Conservation (phyloP, 37 sponge, comb jelly and placozoan genomes). For the Aplysina aerophoba region DNA sequence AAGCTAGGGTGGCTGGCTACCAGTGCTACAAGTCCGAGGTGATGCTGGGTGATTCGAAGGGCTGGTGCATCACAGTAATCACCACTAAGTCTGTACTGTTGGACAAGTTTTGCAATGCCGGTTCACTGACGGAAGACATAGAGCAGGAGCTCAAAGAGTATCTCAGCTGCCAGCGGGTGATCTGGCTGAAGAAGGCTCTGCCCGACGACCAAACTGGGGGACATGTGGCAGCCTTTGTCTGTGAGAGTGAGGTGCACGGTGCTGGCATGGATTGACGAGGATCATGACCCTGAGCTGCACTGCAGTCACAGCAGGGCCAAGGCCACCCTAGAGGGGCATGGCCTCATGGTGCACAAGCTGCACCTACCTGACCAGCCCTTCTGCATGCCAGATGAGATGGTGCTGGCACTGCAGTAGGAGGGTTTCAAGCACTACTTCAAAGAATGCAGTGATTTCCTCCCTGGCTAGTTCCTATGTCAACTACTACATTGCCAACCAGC, state of each 20-base stretch:
- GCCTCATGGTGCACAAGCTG: neutral
- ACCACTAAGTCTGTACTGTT: constrained; percentile 29
- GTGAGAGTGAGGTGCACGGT: constrained; percentile 32
- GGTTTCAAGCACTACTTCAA: neutral
- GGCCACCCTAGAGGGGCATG: neutral
- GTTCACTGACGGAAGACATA: neutral
- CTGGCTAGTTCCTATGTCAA: constrained; percentile 39
- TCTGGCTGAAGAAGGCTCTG: constrained; percentile 29
- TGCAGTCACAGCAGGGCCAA: neutral
- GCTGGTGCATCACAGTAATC: neutral
- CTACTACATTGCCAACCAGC: constrained; percentile 30
- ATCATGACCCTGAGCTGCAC: constrained; percentile 11
- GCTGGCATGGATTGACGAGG: constrained; percentile 26
- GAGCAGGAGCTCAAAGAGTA: neutral
- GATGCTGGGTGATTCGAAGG: constrained; percentile 1
- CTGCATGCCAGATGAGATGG: neutral
- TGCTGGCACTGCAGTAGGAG: neutral
- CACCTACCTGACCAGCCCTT: neutral
- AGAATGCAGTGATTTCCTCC: neutral
- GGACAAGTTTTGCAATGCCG: constrained; percentile 9
- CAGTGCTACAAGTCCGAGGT: neutral
- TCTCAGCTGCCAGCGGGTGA: constrained; percentile 2
- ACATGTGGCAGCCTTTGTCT: constrained; percentile 35
- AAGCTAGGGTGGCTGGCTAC: neutral
- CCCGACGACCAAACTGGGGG: neutral